Evolutionary conservation across 2,797 vertebrate species (phyloP), one percentile per base, ranked within the genome.

Genomic region (Poecilia wingei): DNA sequence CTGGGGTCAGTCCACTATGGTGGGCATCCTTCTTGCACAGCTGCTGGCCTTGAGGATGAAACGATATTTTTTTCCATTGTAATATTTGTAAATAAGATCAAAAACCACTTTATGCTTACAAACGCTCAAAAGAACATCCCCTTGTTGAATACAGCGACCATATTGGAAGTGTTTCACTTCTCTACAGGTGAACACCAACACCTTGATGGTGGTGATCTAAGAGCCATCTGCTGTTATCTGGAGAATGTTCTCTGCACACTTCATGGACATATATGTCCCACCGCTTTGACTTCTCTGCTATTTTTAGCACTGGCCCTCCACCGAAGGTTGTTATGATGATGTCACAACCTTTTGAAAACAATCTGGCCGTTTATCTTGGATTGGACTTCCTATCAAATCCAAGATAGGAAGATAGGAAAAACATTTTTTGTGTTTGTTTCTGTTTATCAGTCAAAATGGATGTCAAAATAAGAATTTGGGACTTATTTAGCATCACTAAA

Each of bases 231-330:
- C 84, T 79, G 79, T 91, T 90, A 95, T 95, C 93, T 91, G 84
- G 80, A 89, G 94, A 95, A 96, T 95, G 92, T 90, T 88, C 83
- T 79, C 36, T 46, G 20, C 88, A 91, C 91, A 87, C 91, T 94
- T 91, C 86, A 94, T 95, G 95, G 94, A 95, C 95, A 95, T 95
- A 94, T 95, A 95, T 95, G 95, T 93, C 92, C 91, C 93, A 93
- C 88, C 13, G 70, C 87, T 73, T 93, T 93, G 90, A 93, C 90
- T 77, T 94, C 92, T 88, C 66, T 45, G 74, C 91, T 96, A 95
- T 96, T 94, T 94, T 94, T 95, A 95, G 88, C 75, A 3, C 5
- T 64, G 1, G 51, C 71, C 75, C 41, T 31, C 85, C 71, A 47
- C 89, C 88, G 86, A 86, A 89, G 86, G 85, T 90, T 93, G 89